These are phyloP conservation scores for Boloria euphrosyne DNA, from an alignment of 2,888 invertebrate genomes.

Conservation along the genomic window DNA sequence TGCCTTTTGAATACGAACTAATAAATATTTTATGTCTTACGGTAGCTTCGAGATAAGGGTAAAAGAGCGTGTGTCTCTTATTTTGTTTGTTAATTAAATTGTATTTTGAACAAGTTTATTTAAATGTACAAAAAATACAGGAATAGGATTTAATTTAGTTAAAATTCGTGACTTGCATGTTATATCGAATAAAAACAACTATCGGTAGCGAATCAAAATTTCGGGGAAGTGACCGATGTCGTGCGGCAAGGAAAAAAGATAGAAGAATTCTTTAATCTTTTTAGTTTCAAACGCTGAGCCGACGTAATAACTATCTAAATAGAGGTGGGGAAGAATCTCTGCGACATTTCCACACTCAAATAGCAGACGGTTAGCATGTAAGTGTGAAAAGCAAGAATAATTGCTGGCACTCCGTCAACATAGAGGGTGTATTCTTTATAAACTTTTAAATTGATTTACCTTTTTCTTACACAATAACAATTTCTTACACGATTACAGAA, in stretches of 20 bases:
- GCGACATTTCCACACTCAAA: constrained; percentile 66
- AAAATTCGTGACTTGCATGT: constrained; percentile 37
- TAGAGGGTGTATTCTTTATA: constrained; percentile 18
- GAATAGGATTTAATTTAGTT: constrained; percentile 24
- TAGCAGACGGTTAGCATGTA: constrained; percentile 64
- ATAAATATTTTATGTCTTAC: constrained; percentile 14
- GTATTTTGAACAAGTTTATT: constrained; percentile 41
- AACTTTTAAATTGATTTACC: no score
- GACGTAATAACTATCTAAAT: constrained; percentile 37
- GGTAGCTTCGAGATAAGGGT: constrained; percentile 29
- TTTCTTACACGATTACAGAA: no score
- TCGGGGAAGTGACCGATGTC: constrained; percentile 44
- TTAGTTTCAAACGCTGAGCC: constrained; percentile 43
- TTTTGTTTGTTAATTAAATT: constrained; percentile 67
- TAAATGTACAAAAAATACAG: constrained; percentile 23
- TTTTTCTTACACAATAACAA: no score
- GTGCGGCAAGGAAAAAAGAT: constrained; percentile 50
- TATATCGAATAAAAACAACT: constrained; percentile 19
- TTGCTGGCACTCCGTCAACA: constrained; percentile 61
- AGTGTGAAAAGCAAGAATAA: constrained; percentile 76
- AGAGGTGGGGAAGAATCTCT: constrained; percentile 42
- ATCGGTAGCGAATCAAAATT: constrained; percentile 32
- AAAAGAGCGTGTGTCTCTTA: constrained; percentile 43
- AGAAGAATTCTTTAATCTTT: constrained; percentile 43
- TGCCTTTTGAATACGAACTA: constrained; percentile 51